These are phyloP conservation scores for Odontomyia ornata DNA, from an alignment of 2,888 invertebrate species.

Conservation along the genomic window DNA sequence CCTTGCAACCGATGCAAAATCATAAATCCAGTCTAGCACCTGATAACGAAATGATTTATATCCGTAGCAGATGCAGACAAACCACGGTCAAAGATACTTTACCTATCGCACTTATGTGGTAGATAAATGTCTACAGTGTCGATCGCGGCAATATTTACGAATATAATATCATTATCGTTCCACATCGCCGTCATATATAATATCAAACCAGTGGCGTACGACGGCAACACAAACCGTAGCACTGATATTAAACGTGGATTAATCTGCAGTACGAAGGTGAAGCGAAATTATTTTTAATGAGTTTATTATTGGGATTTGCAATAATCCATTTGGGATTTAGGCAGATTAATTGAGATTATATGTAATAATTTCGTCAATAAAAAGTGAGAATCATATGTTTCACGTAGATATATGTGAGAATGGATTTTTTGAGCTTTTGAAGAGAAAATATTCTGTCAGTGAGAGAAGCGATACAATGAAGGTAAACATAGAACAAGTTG, in stretches of 20 bases:
- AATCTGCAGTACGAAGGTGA: background rate
- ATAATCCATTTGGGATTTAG: slow-evolving; percentile 36
- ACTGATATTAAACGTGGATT: slow-evolving; percentile 32
- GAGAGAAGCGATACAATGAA: no score
- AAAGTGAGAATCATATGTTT: no score
- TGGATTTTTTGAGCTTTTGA: background rate
- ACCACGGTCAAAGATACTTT: slow-evolving; percentile 11
- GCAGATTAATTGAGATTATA: slow-evolving; percentile 10
- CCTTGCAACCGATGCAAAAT: slow-evolving; percentile 26
- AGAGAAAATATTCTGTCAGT: background rate
- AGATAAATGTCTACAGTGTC: slow-evolving; percentile 18
- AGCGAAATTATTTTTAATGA: slow-evolving; percentile 41
- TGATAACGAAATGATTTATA: slow-evolving; percentile 39
- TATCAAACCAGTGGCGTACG: slow-evolving; percentile 36
- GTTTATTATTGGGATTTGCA: slow-evolving; percentile 40
- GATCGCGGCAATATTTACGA: slow-evolving; percentile 29
- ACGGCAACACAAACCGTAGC: background rate
- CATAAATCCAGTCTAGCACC: slow-evolving; percentile 37
- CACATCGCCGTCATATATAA: background rate
- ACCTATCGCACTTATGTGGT: no score
- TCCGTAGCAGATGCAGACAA: slow-evolving; percentile 30
- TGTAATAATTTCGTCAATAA: slow-evolving; percentile 21
- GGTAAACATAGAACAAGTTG: no score
- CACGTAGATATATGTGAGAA: no score
- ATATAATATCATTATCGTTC: slow-evolving; percentile 20